Percentiles rank a stretch among this genome's conserved stretches.
These are phyloP conservation scores for Ephydatia muelleri DNA, from an alignment of 37 sponge, comb jelly and placozoan species.

Conservation along the genomic window DNA sequence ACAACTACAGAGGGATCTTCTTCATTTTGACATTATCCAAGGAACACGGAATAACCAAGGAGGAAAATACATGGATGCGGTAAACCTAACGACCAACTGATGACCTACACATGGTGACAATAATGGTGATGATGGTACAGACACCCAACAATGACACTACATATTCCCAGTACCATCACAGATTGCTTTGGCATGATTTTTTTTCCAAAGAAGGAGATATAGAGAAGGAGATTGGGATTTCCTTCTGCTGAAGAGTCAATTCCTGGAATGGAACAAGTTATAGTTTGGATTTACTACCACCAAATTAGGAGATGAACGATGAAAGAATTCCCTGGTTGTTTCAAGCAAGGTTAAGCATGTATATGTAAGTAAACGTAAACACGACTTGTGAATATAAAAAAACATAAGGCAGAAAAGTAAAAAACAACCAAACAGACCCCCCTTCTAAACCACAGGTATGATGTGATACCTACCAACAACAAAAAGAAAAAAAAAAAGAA, in stretches of 20 bases:
- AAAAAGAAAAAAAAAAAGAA: too few relatives aligned
- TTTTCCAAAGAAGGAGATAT: conserved; percentile 66
- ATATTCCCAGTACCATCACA: conserved; percentile 52
- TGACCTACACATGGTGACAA: conserved; percentile 26
- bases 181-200: conserved; percentile 53
- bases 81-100: conserved; percentile 45
- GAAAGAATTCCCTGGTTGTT: conserved; percentile 71
- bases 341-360: background rate
- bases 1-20: conserved; percentile 54
- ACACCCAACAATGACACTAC: background rate
- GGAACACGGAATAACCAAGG: conserved; percentile 20
- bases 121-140: too few relatives aligned
- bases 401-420: too few relatives aligned
- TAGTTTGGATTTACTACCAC: conserved; percentile 69
- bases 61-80: conserved; percentile 73
- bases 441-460: too few relatives aligned
- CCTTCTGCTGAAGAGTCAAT: conserved; percentile 55
- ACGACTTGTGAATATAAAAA: too few relatives aligned
- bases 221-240: conserved; percentile 60
- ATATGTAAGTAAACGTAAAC: too few relatives aligned
- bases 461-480: too few relatives aligned
- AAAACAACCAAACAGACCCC: too few relatives aligned
- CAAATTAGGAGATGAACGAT: conserved; percentile 44
- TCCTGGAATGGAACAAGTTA: conserved; percentile 54
- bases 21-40: conserved; percentile 59